Evolutionary conservation across 2,888 invertebrate species (phyloP).

Genomic region (Cheiracanthium punctorium): DNA sequence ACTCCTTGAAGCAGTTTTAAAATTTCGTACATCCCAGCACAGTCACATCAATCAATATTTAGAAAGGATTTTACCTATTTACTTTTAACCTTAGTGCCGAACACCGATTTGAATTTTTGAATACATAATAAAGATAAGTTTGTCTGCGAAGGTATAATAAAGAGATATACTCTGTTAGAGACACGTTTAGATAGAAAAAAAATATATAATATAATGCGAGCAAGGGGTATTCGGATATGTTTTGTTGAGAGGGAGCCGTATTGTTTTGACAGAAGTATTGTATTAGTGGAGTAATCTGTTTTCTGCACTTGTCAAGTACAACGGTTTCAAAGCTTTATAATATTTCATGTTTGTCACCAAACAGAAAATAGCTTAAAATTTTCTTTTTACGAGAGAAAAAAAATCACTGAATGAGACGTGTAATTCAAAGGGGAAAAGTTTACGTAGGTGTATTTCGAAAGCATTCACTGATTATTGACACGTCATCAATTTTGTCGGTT

Average conservation of each 20-base stretch:
- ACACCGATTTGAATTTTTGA: no score
- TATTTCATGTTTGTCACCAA: background rate
- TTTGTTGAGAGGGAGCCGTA: background rate
- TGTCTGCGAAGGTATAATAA: background rate
- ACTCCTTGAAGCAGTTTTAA: no score
- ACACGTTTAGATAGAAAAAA: background rate
- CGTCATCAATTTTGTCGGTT: no score
- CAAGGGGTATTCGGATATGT: background rate
- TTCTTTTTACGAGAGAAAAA: no score
- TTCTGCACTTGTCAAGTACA: background rate
- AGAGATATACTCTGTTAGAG: background rate
- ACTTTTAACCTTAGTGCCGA: no score
- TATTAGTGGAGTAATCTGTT: background rate
- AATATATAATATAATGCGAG: background rate
- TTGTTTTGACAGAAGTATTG: background rate
- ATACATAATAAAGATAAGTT: background rate
- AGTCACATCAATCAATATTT: no score
- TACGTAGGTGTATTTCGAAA: no score
- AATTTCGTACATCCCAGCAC: no score
- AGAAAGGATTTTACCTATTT: no score
- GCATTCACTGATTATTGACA: no score
- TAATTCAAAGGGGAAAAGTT: no score
- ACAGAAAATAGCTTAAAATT: background rate
- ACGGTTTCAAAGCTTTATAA: background rate
- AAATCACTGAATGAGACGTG: no score